Evolutionary conservation across 2,888 invertebrate genomes (phyloP).

Genomic region (Thumatha senex): DNA sequence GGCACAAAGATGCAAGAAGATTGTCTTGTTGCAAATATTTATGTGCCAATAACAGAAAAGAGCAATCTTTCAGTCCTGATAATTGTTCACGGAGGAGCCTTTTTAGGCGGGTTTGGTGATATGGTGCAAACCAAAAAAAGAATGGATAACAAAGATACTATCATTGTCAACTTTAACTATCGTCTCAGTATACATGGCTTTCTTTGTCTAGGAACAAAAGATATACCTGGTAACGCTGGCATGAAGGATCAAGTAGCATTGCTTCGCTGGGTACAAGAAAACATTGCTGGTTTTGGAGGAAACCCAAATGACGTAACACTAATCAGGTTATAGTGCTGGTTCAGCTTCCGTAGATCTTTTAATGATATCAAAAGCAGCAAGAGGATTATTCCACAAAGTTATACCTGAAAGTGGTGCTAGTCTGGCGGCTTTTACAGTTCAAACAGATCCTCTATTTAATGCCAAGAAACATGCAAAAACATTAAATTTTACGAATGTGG

Average conservation of each 20-base stretch:
- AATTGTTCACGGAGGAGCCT: slow-evolving; percentile 69
- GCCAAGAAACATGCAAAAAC: slow-evolving; percentile 2
- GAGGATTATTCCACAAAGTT: slow-evolving; percentile 8
- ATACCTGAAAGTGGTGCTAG: slow-evolving; percentile 6
- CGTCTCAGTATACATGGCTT: slow-evolving; percentile 56
- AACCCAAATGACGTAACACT: slow-evolving; percentile 62
- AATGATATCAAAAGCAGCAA: slow-evolving; percentile 41
- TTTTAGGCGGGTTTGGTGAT: slow-evolving; percentile 54
- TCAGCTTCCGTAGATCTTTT: slow-evolving; percentile 52
- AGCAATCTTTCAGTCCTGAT: slow-evolving; percentile 62
- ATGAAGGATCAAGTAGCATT: slow-evolving; percentile 64
- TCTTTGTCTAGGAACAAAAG: slow-evolving; percentile 58
- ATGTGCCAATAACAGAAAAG: slow-evolving; percentile 48
- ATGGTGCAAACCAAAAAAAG: slow-evolving; percentile 39
- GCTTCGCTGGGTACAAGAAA: slow-evolving; percentile 54
- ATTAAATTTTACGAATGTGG: not conserved
- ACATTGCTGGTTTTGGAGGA: slow-evolving; percentile 60
- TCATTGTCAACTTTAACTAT: slow-evolving; percentile 58
- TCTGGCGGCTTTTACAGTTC: slow-evolving; percentile 2
- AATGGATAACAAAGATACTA: slow-evolving; percentile 40
- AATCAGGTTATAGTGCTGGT: slow-evolving; percentile 58
- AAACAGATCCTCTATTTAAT: not conserved
- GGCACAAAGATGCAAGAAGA: slow-evolving; percentile 23
- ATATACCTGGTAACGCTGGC: slow-evolving; percentile 63
- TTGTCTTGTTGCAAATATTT: slow-evolving; percentile 62